Percentiles rank a stretch among this genome's conserved stretches.
Conservation (phyloP, 2,113 vertebrate species). For the Chauna torquata region DNA sequence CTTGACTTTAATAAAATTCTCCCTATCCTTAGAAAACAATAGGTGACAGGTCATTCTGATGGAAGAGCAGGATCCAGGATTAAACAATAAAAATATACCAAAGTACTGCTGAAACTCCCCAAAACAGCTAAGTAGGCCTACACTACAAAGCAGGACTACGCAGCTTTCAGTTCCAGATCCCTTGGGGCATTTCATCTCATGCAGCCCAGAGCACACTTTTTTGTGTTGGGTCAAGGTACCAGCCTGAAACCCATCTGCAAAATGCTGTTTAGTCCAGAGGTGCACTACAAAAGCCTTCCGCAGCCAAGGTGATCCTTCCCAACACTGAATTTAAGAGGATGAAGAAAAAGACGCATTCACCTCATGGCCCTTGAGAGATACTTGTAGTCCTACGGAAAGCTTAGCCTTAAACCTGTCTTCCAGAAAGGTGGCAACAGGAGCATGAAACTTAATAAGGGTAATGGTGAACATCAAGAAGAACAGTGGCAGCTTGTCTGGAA, state of each 20-base stretch:
- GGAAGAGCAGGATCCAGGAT: neutral
- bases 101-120: neutral
- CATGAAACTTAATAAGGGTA: neutral
- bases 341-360: neutral
- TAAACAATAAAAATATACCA: neutral
- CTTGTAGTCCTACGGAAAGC: neutral
- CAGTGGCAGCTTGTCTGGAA: neutral
- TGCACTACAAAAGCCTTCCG: neutral
- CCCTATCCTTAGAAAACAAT: neutral
- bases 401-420: neutral
- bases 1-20: neutral
- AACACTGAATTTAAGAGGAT: neutral
- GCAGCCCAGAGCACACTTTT: neutral
- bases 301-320: neutral
- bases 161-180: neutral
- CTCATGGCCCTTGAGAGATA: rapidly evolving
- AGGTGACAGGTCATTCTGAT: neutral
- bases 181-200: neutral
- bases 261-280: neutral
- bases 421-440: neutral
- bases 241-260: neutral
- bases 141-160: neutral
- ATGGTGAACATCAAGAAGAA: neutral
- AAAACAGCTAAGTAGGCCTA: neutral
- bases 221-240: neutral